phyloP scores from a whole-genome alignment of 1,140 invertebrate genomes.

The Zeugodacus cucurbitae region DNA sequence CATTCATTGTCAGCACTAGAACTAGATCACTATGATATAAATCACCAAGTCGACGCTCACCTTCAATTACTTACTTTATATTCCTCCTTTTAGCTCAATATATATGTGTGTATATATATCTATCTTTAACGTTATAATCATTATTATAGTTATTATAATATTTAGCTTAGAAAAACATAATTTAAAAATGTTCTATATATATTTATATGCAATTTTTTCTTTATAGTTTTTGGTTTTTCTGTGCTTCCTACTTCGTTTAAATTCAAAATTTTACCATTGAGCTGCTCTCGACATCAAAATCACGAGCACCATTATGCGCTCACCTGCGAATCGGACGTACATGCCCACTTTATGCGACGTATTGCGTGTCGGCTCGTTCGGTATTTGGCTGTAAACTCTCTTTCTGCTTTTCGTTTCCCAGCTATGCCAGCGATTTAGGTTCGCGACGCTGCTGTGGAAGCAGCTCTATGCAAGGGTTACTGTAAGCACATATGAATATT shows the following conservation, averaged over 20 bases:
- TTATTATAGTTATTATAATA: background rate
- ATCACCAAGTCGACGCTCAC: background rate
- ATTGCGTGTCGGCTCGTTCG: background rate
- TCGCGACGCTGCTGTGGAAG: conserved; percentile 41
- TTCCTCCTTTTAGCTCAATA: background rate
- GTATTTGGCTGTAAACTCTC: background rate
- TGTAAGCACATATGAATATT: conserved; percentile 49
- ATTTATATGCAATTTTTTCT: conserved; percentile 38
- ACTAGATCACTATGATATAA: conserved; percentile 37
- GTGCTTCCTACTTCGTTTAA: conserved; percentile 26
- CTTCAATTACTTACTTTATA: background rate
- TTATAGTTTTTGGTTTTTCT: conserved; percentile 7
- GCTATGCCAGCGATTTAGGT: background rate
- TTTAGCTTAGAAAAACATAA: conserved; percentile 21
- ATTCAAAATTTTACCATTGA: background rate
- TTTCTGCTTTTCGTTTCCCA: background rate
- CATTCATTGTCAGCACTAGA: conserved; percentile 45
- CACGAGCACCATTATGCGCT: background rate
- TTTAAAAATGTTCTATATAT: background rate
- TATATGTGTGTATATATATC: background rate
- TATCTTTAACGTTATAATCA: background rate
- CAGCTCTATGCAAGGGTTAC: conserved; percentile 63
- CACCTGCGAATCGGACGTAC: background rate
- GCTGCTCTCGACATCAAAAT: background rate
- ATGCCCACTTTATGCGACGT: background rate